phyloP scores from a whole-genome alignment of 2,888 invertebrate species.

The Odontomyia ornata region DNA sequence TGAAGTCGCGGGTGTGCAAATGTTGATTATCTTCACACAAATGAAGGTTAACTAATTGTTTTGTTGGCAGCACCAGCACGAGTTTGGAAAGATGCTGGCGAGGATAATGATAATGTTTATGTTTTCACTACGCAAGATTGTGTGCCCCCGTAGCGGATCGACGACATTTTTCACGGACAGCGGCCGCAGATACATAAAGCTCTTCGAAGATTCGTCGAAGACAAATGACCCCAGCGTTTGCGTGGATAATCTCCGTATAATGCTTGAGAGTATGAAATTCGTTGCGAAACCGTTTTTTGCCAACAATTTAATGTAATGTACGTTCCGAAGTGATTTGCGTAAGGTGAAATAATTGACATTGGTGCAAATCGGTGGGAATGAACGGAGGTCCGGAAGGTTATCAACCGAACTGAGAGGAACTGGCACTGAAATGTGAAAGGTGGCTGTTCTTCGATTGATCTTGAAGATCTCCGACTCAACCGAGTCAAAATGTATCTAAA shows the following conservation, averaged over 20 bases:
- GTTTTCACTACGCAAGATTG: slow-evolving; percentile 2
- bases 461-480: too few species aligned
- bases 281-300: slow-evolving; percentile 1
- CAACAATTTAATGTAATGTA: slow-evolving; percentile 1
- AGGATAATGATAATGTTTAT: background rate
- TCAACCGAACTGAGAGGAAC: background rate
- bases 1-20: background rate
- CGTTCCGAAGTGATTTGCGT: slow-evolving; percentile 4
- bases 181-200: background rate
- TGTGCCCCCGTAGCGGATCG: slow-evolving; percentile 5
- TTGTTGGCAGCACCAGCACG: background rate
- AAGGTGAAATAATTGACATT: slow-evolving; percentile 8
- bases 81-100: background rate
- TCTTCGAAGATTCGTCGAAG: background rate
- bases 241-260: background rate
- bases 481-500: too few species aligned
- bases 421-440: too few species aligned
- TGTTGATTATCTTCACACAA: background rate
- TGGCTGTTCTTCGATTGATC: too few species aligned
- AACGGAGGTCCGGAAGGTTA: background rate
- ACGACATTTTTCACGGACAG: slow-evolving; percentile 29
- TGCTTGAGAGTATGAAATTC: background rate
- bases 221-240: background rate
- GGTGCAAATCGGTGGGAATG: background rate
- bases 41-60: slow-evolving; percentile 18